These are phyloP conservation scores for Poeciliopsis turrubarensis DNA, from an alignment of 2,113 vertebrate genomes.

Conservation along the genomic window DNA sequence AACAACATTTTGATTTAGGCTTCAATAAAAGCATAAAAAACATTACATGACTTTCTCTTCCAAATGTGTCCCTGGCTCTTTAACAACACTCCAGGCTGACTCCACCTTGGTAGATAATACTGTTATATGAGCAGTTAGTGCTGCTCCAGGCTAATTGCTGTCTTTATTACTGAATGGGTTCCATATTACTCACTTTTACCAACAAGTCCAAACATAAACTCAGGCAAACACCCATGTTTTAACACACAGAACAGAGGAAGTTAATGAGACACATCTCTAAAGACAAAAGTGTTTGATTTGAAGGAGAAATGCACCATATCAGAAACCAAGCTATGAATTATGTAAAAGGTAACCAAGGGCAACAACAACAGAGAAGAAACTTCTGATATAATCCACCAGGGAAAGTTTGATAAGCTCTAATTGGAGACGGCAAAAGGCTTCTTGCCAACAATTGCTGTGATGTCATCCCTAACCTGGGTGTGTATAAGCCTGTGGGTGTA, in stretches of 20 bases:
- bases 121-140: conserved; percentile 46
- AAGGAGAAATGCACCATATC: neutral
- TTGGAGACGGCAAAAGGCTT: neutral
- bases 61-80: neutral
- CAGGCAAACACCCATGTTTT: neutral
- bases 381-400: neutral
- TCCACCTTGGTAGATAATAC: conserved; percentile 32
- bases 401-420: neutral
- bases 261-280: neutral
- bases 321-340: neutral
- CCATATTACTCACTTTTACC: conserved; percentile 10
- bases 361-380: neutral
- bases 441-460: neutral
- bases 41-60: neutral
- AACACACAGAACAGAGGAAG: neutral
- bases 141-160: conserved; percentile 8
- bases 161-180: conserved; percentile 23
- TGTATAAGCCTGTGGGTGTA: neutral
- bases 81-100: conserved; percentile 8
- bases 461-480: neutral
- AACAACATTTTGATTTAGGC: neutral
- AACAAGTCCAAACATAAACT: conserved; percentile 40
- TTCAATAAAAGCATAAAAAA: neutral
- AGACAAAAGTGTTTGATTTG: too few relatives aligned
- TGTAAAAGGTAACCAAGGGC: neutral